phyloP scores from a whole-genome alignment of 2,113 vertebrate species.

The Brachyhypopomus occidentalis region DNA sequence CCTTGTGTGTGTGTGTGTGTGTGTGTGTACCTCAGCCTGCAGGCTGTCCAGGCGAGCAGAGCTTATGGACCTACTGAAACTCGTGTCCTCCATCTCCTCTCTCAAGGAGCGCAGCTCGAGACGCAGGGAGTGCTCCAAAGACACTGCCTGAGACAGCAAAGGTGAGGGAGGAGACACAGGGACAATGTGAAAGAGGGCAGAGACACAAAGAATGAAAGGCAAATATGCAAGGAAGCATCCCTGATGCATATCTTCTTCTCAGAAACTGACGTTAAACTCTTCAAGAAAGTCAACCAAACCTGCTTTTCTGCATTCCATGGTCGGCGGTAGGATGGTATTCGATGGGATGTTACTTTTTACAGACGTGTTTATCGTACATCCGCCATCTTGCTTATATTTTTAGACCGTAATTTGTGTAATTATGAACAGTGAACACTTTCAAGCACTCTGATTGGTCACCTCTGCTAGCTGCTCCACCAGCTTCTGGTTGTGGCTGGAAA shows the following conservation, averaged over 20 bases:
- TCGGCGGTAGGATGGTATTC: neutral
- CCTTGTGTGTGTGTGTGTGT: too few relatives aligned
- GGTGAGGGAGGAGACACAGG: neutral
- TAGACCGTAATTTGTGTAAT: too few relatives aligned
- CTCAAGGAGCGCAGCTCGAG: slow-evolving; percentile 72
- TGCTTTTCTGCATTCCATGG: slow-evolving; percentile 62
- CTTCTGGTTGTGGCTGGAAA: slow-evolving; percentile 77
- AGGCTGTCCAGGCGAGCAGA: slow-evolving; percentile 68
- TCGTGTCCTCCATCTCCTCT: slow-evolving; percentile 77
- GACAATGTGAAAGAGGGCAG: neutral
- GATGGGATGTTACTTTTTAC: neutral
- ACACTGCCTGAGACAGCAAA: slow-evolving; percentile 68
- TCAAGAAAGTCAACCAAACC: slow-evolving; percentile 49
- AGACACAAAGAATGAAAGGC: too few relatives aligned
- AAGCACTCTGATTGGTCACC: slow-evolving; percentile 57
- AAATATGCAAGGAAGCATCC: too few relatives aligned
- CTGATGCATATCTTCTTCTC: neutral
- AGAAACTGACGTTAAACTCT: neutral
- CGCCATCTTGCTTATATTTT: neutral
- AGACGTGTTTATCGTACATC: neutral
- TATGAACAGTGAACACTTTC: neutral
- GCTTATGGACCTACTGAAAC: slow-evolving; percentile 72
- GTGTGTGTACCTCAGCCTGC: slow-evolving; percentile 70
- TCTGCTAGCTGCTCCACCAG: slow-evolving; percentile 79
- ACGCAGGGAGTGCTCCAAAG: slow-evolving; percentile 73